Evolutionary conservation across 1,140 invertebrate species (phyloP).

Genomic region (Frieseomelitta varia): DNA sequence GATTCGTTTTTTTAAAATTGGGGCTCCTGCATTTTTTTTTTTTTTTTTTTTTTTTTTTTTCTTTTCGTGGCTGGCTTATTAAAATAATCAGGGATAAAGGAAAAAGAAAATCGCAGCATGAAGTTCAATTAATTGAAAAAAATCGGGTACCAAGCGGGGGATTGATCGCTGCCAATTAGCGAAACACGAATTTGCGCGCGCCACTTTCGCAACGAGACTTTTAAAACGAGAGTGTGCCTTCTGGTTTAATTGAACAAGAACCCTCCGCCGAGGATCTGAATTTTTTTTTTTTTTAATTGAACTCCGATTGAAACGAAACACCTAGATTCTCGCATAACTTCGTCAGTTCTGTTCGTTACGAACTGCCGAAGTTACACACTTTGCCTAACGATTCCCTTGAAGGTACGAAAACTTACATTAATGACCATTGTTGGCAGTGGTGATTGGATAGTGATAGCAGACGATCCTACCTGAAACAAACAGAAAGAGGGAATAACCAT

Average conservation of each 20-base stretch:
- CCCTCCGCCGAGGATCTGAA: background rate
- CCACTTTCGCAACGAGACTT: too few relatives aligned
- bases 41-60: too few relatives aligned
- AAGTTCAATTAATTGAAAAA: background rate
- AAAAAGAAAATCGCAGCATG: too few relatives aligned
- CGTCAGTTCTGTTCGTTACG: background rate
- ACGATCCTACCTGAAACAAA: slow-evolving; percentile 30
- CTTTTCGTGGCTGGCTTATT: background rate
- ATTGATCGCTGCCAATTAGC: slow-evolving; percentile 18
- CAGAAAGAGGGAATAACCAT: background rate
- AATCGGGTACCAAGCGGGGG: too few relatives aligned
- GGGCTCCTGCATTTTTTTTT: too few relatives aligned
- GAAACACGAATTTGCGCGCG: too few relatives aligned
- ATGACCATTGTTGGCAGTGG: background rate
- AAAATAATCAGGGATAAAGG: background rate
- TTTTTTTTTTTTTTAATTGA: slow-evolving; percentile 8
- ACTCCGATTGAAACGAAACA: background rate
- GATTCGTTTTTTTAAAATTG: background rate
- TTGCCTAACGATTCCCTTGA: too few relatives aligned
- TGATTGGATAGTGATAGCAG: background rate
- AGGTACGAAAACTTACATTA: slow-evolving; percentile 26
- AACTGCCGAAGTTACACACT: background rate
- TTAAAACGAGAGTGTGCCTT: slow-evolving; percentile 3
- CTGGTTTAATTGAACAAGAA: slow-evolving; percentile 12
- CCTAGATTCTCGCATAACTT: background rate